Evolutionary conservation across 2,888 invertebrate species (phyloP).

Genomic region (Dinocampus coccinellae): DNA sequence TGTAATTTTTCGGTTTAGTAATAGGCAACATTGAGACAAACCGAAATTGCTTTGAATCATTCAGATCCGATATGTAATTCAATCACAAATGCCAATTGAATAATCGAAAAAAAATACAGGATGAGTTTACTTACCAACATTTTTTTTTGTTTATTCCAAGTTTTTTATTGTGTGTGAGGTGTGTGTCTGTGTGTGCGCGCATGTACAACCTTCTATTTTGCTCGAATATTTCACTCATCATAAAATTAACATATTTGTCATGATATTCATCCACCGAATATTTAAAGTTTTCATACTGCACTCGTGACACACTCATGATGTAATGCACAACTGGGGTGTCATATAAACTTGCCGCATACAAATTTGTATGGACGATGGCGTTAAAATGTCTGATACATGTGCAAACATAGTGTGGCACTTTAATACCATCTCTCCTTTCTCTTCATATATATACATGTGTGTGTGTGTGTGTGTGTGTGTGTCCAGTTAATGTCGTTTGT

Average conservation of each 20-base stretch:
- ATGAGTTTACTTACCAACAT: no score
- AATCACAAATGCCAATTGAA: no score
- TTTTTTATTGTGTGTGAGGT: no score
- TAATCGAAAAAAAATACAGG: no score
- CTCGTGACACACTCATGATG: conserved; percentile 33
- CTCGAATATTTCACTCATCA: conserved; percentile 15
- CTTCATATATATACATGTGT: no score
- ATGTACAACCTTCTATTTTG: neutral
- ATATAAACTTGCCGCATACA: conserved; percentile 56
- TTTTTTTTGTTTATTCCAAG: no score
- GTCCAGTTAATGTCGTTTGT: conserved; percentile 14
- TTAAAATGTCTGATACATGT: conserved; percentile 48
- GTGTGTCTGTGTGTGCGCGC: no score
- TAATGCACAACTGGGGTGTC: conserved; percentile 51
- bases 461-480: no score
- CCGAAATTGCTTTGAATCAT: no score
- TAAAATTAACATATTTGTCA: conserved; percentile 26
- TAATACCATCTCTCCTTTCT: conserved; percentile 32
- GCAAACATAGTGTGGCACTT: conserved; percentile 29
- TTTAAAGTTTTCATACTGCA: conserved; percentile 27
- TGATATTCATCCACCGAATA: conserved; percentile 1
- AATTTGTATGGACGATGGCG: conserved; percentile 51
- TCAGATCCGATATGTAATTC: no score
- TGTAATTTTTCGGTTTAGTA: no score
- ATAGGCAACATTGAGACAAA: no score